These are phyloP conservation scores for Papilio xuthus DNA, from an alignment of 1,140 invertebrate genomes.

Conservation along the genomic window DNA sequence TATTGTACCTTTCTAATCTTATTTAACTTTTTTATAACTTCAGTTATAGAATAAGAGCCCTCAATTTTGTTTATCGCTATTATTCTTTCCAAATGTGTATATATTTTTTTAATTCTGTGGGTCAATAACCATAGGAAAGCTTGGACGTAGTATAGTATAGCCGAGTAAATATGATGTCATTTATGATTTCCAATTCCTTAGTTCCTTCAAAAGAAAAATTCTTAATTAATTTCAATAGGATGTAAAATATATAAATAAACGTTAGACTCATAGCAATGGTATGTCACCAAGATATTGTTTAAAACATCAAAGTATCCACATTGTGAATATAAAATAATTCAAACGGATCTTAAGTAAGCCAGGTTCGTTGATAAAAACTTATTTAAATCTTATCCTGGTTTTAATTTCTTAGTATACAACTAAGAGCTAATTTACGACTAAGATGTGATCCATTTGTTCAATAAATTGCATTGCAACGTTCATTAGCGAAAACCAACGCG, in stretches of 20 bases:
- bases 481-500: too few relatives aligned
- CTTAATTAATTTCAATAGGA: neutral
- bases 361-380: neutral
- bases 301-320: constrained; percentile 16
- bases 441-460: too few relatives aligned
- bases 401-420: neutral
- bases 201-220: neutral
- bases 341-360: neutral
- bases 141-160: neutral
- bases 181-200: neutral
- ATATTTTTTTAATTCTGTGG: too few relatives aligned
- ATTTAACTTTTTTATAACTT: neutral
- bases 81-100: too few relatives aligned
- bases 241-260: neutral
- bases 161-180: neutral
- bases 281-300: neutral
- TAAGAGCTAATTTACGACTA: too few relatives aligned
- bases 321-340: constrained; percentile 14
- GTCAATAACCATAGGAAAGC: neutral
- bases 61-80: neutral
- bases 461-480: too few relatives aligned
- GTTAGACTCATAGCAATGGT: neutral
- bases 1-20: neutral
- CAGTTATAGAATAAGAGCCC: neutral
- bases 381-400: neutral